Base-by-base conservation (phyloP, 2,888 invertebrate species). In the Zygogramma bicolorata region DNA sequence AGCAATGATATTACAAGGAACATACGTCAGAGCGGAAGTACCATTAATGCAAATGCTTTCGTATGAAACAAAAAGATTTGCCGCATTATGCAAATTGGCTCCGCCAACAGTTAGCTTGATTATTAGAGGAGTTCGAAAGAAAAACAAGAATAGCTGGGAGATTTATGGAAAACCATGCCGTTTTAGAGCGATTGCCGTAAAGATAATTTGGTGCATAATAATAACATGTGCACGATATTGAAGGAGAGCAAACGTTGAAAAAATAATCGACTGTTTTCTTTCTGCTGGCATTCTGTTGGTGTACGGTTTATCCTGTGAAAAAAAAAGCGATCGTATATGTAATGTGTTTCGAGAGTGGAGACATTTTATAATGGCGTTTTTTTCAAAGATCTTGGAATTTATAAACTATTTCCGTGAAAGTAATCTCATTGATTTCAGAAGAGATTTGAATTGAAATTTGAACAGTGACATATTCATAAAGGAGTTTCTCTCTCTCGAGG, bases 51-150 rank as follows among this genome's bases (percentile, higher is more conserved):
- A 65, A 66, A 71, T 66, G 57, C 62, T 29, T 42, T 61, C 29
- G 27, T 46, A 63, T 46, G 46, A 63, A 71, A 71, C 66, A 66
- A 62, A 71, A 71, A 71, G 71, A 62, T 62, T 67, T 67, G 66
- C 58, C 57, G 71, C 71, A 71, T 71, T 71, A 71, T 71, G 71
- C 53, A 71, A 67, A 71, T 71, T 58, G 42, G 62, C 22, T 46
- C 58, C 61, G 71, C 66, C 57, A 70, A 65, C 65, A 65, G 70
- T 59, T 65, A 67, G 66, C 71, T 67, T 53, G 67, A 71, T 71
- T 71, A 63, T 66, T 67, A 40, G 66, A 62, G 59, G 57, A 42
- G 53, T 67, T 62, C 31, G 60, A 70, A 58, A 27, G 63, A 63
- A 66, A 66, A 67, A 66, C 58, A 65, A 66, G 53, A 62, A 71